These are phyloP conservation scores for Polyommatus iphigenia DNA, from an alignment of 2,888 invertebrate genomes.

Conservation along the genomic window DNA sequence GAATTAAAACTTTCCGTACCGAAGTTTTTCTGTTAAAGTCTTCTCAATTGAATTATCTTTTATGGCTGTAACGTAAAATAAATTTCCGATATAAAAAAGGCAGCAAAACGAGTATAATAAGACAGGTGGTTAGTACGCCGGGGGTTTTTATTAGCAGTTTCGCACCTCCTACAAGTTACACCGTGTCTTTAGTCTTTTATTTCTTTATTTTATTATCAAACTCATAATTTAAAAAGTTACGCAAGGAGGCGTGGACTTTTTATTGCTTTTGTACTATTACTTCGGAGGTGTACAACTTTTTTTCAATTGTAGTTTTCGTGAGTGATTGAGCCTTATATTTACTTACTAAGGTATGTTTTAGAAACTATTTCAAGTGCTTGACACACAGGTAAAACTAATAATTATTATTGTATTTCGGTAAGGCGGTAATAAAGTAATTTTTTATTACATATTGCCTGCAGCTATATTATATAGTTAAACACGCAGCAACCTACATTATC, in stretches of 20 bases:
- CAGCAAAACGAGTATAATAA: slow-evolving; percentile 9
- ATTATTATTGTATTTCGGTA: too few relatives aligned
- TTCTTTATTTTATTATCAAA: neutral
- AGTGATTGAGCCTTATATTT: neutral
- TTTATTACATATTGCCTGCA: too few relatives aligned
- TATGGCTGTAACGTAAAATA: neutral
- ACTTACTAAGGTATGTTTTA: neutral
- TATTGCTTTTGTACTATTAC: neutral
- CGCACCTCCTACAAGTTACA: neutral
- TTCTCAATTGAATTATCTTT: slow-evolving; percentile 9
- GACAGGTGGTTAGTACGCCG: slow-evolving; percentile 23
- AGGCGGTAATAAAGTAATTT: too few relatives aligned
- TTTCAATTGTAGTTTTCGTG: neutral
- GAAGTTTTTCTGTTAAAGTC: slow-evolving; percentile 8
- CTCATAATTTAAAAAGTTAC: slow-evolving; percentile 1
- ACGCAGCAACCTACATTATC: too few relatives aligned
- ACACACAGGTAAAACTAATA: neutral
- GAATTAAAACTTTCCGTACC: slow-evolving; percentile 6
- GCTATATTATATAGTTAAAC: too few relatives aligned
- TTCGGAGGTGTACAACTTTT: neutral
- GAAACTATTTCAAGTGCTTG: neutral
- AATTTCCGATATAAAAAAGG: slow-evolving; percentile 25
- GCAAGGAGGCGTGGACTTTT: neutral
- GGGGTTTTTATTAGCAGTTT: slow-evolving; percentile 28
- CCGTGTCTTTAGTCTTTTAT: slow-evolving; percentile 5